Conservation (phyloP, 2,797 vertebrate species). For the Geotria australis region DNA sequence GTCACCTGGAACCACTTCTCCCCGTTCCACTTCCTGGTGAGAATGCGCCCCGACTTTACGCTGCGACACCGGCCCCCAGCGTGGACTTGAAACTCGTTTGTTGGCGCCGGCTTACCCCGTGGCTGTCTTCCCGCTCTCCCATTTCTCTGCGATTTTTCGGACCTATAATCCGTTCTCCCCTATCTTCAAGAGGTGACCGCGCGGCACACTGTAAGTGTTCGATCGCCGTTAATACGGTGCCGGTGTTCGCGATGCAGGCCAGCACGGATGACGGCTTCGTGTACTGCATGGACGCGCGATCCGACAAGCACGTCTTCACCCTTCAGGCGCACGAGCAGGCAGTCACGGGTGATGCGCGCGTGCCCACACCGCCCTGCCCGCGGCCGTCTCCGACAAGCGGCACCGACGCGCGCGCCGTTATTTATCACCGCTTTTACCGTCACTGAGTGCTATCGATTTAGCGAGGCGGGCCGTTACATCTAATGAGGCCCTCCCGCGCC, state of each 20-base stretch:
- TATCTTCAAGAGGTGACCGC: too few species aligned
- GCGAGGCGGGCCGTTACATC: too few species aligned
- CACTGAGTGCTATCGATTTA: too few species aligned
- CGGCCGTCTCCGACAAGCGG: neutral
- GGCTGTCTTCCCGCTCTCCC: too few species aligned
- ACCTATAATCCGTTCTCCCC: neutral
- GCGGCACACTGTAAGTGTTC: too few species aligned
- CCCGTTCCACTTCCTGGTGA: slow-evolving; percentile 66
- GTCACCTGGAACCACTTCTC: slow-evolving; percentile 77
- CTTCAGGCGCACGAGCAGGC: slow-evolving; percentile 64
- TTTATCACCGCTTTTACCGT: neutral
- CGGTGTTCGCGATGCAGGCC: slow-evolving; percentile 13
- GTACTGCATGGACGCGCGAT: slow-evolving; percentile 70
- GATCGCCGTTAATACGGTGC: too few species aligned
- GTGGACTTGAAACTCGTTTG: too few species aligned
- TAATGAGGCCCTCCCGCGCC: too few species aligned
- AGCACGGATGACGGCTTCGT: slow-evolving; percentile 93
- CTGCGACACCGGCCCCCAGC: too few species aligned
- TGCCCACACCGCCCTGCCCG: too few species aligned
- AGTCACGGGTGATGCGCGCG: slow-evolving; percentile 34
- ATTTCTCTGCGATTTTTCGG: too few species aligned
- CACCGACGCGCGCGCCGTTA: neutral
- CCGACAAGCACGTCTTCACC: slow-evolving; percentile 70
- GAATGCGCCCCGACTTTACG: neutral
- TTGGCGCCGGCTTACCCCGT: too few species aligned